phyloP scores from a whole-genome alignment of 2,888 invertebrate species.

The Tryphoninae sp. region DNA sequence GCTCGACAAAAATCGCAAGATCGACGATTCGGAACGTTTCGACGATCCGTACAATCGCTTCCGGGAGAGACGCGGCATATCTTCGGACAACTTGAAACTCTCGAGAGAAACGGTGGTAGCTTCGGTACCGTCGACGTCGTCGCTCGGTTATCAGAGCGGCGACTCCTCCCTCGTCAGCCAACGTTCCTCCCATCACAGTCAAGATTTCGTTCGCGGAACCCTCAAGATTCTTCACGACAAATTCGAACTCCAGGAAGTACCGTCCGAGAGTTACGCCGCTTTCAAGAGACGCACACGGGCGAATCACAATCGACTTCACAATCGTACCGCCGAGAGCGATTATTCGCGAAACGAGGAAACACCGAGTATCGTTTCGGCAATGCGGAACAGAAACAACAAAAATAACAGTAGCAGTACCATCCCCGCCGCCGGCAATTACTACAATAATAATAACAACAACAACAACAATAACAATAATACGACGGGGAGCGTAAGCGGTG shows the following conservation, averaged over 20 bases:
- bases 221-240: constrained; percentile 76
- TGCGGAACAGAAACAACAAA: neutral
- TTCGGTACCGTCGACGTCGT: constrained; percentile 64
- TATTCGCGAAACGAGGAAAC: constrained; percentile 9
- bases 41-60: constrained; percentile 66
- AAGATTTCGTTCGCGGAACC: constrained; percentile 67
- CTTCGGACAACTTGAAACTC: constrained; percentile 75
- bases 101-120: constrained; percentile 65
- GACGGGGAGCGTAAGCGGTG: neutral
- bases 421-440: neutral
- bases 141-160: constrained; percentile 66
- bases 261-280: constrained; percentile 76
- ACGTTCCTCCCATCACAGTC: constrained; percentile 58
- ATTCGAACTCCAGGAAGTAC: constrained; percentile 74
- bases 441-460: neutral
- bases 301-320: constrained; percentile 58
- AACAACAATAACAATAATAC: constrained; percentile 6
- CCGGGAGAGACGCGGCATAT: constrained; percentile 72
- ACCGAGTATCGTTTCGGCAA: neutral
- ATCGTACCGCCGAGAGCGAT: constrained; percentile 45
- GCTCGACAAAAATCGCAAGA: constrained; percentile 69
- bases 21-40: constrained; percentile 49
- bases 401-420: neutral
- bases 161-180: constrained; percentile 62
- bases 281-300: constrained; percentile 75